Conservation (phyloP, 2,113 vertebrate genomes). For the Lichenostomus cassidix region DNA sequence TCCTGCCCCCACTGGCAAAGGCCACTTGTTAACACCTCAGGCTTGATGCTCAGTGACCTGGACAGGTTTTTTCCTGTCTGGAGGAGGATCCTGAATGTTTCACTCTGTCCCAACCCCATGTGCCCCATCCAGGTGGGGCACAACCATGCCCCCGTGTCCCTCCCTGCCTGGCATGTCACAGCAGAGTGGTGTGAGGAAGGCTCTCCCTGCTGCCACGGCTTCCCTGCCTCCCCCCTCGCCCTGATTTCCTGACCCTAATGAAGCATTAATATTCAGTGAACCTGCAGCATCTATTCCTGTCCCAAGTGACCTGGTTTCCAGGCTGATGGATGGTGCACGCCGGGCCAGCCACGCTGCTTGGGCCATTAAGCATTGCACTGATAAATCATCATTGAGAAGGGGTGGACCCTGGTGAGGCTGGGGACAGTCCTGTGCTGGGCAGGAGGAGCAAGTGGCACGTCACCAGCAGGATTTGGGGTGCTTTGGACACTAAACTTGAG, state of each 20-base stretch:
- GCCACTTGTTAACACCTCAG: not conserved
- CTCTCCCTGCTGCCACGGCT: not conserved
- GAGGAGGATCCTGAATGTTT: not conserved
- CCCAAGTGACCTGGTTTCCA: slow-evolving; percentile 64
- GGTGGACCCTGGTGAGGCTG: not conserved
- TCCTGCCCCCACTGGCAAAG: not conserved
- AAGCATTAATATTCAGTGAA: slow-evolving; percentile 66
- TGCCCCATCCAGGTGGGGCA: not conserved
- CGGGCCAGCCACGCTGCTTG: not conserved
- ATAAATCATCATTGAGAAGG: not conserved
- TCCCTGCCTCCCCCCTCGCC: not conserved
- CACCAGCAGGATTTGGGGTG: not conserved
- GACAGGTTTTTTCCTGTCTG: not conserved
- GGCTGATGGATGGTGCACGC: slow-evolving; percentile 39
- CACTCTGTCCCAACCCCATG: accelerated
- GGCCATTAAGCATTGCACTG: not conserved
- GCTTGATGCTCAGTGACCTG: not conserved
- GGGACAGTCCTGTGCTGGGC: not conserved
- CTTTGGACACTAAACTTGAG: not conserved
- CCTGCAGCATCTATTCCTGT: slow-evolving; percentile 67
- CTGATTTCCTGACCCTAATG: slow-evolving; percentile 59
- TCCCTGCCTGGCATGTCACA: accelerated
- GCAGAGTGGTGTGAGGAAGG: not conserved
- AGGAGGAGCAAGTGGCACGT: not conserved
- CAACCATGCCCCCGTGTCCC: not conserved